Percentiles rank a stretch among this genome's conserved stretches.
phyloP scores from a whole-genome alignment of 2,797 vertebrate genomes.

The Monodelphis domestica region DNA sequence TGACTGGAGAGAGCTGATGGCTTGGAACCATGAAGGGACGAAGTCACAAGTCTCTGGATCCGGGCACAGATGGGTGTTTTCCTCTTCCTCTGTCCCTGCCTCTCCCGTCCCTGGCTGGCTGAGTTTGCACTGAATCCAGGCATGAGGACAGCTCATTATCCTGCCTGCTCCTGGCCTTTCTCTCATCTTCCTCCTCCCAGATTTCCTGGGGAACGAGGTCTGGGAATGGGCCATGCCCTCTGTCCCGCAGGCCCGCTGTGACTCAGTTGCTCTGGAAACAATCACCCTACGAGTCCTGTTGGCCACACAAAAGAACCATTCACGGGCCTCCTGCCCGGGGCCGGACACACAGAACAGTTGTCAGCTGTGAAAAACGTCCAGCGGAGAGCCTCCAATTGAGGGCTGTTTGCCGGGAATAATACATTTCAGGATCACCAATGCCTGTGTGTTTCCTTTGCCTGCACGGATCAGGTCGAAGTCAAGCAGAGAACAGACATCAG shows the following conservation, averaged over 20 bases:
- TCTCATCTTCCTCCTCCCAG: not conserved
- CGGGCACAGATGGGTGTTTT: not conserved
- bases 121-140: not conserved
- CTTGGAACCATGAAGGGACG: not conserved
- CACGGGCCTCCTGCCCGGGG: not conserved
- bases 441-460: conserved; percentile 49
- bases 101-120: not conserved
- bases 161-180: not conserved
- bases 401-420: conserved; percentile 58
- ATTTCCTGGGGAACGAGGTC: not conserved
- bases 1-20: not conserved
- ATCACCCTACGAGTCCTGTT: not conserved
- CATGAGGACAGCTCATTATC: not conserved
- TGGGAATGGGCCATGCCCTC: conserved; percentile 8
- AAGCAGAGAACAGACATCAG: conserved; percentile 7
- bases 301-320: conserved; percentile 49
- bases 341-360: conserved; percentile 37
- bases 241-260: not conserved
- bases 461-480: conserved; percentile 11
- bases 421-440: conserved; percentile 35
- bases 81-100: not conserved
- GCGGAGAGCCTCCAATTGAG: conserved; percentile 37
- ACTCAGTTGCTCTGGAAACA: not conserved
- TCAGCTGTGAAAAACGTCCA: conserved; percentile 56
- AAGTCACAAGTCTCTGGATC: not conserved